Base-by-base conservation (phyloP, 2,888 invertebrate species). In the Acronicta leporina region DNA sequence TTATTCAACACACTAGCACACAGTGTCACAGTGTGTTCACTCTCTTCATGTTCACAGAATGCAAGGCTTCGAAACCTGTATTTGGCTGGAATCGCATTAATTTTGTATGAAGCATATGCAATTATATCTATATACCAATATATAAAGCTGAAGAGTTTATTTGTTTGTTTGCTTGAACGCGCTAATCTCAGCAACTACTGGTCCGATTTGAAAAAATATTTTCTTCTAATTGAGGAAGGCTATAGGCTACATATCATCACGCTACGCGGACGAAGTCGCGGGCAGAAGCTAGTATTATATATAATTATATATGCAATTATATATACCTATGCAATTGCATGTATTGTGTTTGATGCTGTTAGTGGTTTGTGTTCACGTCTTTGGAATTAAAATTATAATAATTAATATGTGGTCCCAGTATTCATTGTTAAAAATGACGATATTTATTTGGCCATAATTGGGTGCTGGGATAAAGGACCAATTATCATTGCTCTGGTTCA, bases 31-130 rank as follows among this genome's bases (percentile, higher is more conserved):
- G 48, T 61, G 63, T 63, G 56, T 43, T 49, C 14, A 16, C 42
- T 52, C 45, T 42, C 15, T 48, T 60, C 41, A 53, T 55, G 65
- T 60, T 64, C 48, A 54, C 52, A 48, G n/a, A 63, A 56, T 73
- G 68, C 72, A 66, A 43, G 43, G 42, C 55, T 58, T 66, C 58
- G 66, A 74, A 65, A 63, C 55, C 62, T 16, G 53, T 56, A 60
- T 77, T 66, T 64, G 59, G 49, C 67, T 74, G 68, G 55, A 71
- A 77, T 66, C 63, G 41, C 44, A 70, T 75, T 75, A 73, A 73
- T 76, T 63, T 63, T 42, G 25, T 47, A 54, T 50, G 65, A 51
- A 61, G 65, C 58, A 52, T 73, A 53, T 63, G 55, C 63, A n/a
- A n/a, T n/a, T n/a, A n/a, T n/a, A n/a, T n/a, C n/a, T n/a, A n/a